These are phyloP conservation scores for Pseudomyrmex cubaensis DNA, from an alignment of 1,140 invertebrate genomes.

Conservation along the genomic window DNA sequence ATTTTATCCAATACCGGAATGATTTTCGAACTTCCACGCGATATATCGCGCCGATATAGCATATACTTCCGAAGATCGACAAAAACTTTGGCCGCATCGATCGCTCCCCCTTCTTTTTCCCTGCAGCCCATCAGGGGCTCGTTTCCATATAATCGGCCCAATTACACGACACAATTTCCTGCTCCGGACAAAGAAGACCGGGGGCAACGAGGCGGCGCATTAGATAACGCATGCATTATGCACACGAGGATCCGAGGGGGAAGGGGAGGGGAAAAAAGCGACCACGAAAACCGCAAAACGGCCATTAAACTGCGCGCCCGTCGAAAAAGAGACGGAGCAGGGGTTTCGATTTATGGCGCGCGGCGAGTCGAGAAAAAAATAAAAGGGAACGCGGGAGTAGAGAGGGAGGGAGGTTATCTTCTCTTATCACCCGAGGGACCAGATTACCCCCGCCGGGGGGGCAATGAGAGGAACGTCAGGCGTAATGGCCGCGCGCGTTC, in stretches of 20 bases:
- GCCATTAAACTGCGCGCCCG: conserved; percentile 28
- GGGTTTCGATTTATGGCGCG: neutral
- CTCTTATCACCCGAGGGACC: conserved; percentile 33
- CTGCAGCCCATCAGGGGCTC: no score
- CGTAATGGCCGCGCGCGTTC: conserved; percentile 26
- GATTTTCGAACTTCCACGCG: neutral
- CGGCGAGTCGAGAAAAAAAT: neutral
- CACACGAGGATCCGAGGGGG: neutral
- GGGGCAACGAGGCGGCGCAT: conserved; percentile 47
- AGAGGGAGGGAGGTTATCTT: neutral
- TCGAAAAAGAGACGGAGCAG: conserved; percentile 36
- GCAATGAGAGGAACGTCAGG: conserved; percentile 49
- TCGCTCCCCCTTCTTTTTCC: neutral
- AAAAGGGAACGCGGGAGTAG: conserved; percentile 4
- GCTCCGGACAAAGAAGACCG: conserved; percentile 41
- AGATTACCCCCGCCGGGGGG: conserved; percentile 13
- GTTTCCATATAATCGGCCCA: conserved; percentile 52
- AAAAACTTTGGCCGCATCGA: conserved; percentile 21
- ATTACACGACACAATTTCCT: conserved; percentile 59
- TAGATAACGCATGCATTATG: conserved; percentile 58
- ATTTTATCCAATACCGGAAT: no score
- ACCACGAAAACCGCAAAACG: conserved; percentile 39
- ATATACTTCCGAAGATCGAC: neutral
- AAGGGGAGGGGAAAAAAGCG: conserved; percentile 2
- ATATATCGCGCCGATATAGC: neutral